Evolutionary conservation across 1,140 invertebrate species (phyloP).

Genomic region (Lordiphosa stackelbergi): DNA sequence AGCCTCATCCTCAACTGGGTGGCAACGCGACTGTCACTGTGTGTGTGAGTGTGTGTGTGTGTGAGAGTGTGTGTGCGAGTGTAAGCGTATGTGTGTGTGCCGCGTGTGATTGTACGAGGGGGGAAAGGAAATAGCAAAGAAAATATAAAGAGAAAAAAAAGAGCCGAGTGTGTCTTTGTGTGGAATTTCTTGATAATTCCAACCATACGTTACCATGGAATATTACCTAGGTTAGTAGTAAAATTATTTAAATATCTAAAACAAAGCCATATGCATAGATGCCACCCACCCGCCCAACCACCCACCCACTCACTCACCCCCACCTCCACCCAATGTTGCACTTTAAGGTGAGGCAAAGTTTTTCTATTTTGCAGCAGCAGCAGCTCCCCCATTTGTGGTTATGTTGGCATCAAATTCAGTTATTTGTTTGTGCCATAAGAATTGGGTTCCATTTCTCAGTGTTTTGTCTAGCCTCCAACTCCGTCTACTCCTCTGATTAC

Average conservation of each 20-base stretch:
- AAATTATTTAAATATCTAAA: slow-evolving; percentile 31
- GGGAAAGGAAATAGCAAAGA: slow-evolving; percentile 23
- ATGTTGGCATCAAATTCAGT: slow-evolving; percentile 25
- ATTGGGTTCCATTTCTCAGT: slow-evolving; percentile 14
- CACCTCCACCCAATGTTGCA: slow-evolving; percentile 14
- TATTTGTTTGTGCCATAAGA: slow-evolving; percentile 24
- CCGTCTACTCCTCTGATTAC: slow-evolving; percentile 26
- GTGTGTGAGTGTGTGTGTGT: slow-evolving; percentile 32
- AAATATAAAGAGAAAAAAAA: slow-evolving; percentile 39
- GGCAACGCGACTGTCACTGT: slow-evolving; percentile 41
- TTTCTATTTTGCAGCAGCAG: not conserved
- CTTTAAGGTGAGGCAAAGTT: slow-evolving; percentile 14
- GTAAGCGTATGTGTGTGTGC: slow-evolving; percentile 35
- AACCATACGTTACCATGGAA: slow-evolving; percentile 73
- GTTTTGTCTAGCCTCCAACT: slow-evolving; percentile 24
- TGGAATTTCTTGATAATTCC: slow-evolving; percentile 68
- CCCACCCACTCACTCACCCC: slow-evolving; percentile 2
- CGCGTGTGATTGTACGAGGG: slow-evolving; percentile 39
- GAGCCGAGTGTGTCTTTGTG: slow-evolving; percentile 62
- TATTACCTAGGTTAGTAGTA: slow-evolving; percentile 73
- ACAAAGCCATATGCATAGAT: slow-evolving; percentile 23
- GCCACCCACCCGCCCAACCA: slow-evolving; percentile 3
- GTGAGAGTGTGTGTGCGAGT: slow-evolving; percentile 15
- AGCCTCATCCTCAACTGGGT: slow-evolving; percentile 37
- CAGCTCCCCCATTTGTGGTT: slow-evolving; percentile 7